phyloP scores from a whole-genome alignment of 2,113 vertebrate species.

The Sterrhoptilus dennistouni region DNA sequence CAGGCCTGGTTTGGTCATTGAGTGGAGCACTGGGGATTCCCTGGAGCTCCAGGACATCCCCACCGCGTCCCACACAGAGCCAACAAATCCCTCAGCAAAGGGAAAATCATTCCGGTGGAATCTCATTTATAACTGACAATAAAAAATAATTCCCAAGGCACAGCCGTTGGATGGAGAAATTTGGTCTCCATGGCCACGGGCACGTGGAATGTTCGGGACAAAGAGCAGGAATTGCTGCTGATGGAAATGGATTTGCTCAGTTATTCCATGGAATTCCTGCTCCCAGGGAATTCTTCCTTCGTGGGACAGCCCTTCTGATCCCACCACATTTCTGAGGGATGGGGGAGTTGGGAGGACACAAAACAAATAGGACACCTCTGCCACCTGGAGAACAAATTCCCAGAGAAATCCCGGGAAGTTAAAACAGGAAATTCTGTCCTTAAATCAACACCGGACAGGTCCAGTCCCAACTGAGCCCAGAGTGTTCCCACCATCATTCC shows the following conservation, averaged over 20 bases:
- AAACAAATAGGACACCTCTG: background rate
- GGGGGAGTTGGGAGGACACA: background rate
- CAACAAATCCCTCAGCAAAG: rapidly evolving
- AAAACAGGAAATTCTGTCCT: background rate
- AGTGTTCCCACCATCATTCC: background rate
- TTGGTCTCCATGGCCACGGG: background rate
- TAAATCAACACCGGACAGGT: background rate
- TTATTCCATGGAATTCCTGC: background rate
- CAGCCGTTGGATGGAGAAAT: background rate
- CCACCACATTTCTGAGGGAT: background rate
- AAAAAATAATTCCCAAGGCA: background rate
- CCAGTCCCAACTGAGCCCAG: rapidly evolving
- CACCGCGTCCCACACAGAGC: no score
- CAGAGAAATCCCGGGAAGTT: background rate
- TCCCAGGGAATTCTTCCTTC: background rate
- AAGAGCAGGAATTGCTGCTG: background rate
- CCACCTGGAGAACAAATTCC: background rate
- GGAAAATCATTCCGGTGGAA: background rate
- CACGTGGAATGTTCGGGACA: rapidly evolving
- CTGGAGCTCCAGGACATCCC: no score
- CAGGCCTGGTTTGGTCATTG: no score
- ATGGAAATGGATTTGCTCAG: rapidly evolving
- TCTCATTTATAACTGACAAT: rapidly evolving
- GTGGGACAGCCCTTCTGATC: background rate
- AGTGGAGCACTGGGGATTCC: no score